Percentiles rank a stretch among this genome's conserved stretches.
phyloP scores from a whole-genome alignment of 1,140 invertebrate species.

The Megalopta genalis region DNA sequence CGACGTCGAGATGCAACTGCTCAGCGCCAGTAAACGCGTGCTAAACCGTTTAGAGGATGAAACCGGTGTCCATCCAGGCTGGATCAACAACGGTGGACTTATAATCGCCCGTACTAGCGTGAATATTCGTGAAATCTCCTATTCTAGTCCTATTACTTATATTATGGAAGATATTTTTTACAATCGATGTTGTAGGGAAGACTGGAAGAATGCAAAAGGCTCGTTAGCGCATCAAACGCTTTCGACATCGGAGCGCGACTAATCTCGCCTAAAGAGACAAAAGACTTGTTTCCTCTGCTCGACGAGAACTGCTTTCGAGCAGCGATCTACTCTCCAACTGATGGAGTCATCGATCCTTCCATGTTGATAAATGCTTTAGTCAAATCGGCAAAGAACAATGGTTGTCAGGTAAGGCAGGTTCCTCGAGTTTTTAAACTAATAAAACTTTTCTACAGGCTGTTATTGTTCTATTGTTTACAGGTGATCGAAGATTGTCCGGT shows the following conservation, averaged over 20 bases:
- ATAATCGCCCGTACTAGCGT: constrained; percentile 89
- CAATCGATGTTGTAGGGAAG: constrained; percentile 82
- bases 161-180: too few relatives aligned
- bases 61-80: constrained; percentile 90
- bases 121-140: constrained; percentile 1
- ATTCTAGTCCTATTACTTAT: too few relatives aligned
- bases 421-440: too few relatives aligned
- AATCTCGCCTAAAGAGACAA: constrained; percentile 86
- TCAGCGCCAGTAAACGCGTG: constrained; percentile 85
- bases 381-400: constrained; percentile 84
- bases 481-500: constrained; percentile 89
- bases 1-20: constrained; percentile 90
- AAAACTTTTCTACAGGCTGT: too few relatives aligned
- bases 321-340: constrained; percentile 88
- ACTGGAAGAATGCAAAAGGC: constrained; percentile 90
- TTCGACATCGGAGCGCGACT: constrained; percentile 89
- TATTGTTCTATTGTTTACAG: constrained; percentile 74
- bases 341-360: constrained; percentile 91
- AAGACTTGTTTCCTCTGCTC: constrained; percentile 89
- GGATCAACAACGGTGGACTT: constrained; percentile 93
- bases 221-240: constrained; percentile 88
- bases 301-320: constrained; percentile 87
- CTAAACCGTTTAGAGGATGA: constrained; percentile 87
- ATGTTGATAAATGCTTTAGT: constrained; percentile 88
- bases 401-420: constrained; percentile 83